Base-by-base conservation (phyloP, 2,888 invertebrate genomes). In the Tribolium freemani region DNA sequence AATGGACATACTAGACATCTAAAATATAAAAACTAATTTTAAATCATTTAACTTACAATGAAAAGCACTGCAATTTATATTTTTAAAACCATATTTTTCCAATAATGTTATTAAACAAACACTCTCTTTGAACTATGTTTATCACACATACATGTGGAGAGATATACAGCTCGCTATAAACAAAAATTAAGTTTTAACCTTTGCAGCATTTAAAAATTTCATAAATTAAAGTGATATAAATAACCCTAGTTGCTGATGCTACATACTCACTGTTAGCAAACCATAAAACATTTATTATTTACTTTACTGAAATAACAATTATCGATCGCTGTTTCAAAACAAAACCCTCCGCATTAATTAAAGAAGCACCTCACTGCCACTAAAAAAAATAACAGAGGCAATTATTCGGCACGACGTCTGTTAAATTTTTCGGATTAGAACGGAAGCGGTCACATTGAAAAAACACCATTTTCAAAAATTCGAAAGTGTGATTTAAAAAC, bases 241-340 rank as follows among this genome's bases (percentile, higher is more conserved):
- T 38, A 38, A 9, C n/a, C 8, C 8, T 38, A 38, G 38, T 38
- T 5, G 8, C n/a, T 38, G n/a, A 38, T 38, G 13, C 13, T 30
- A 5, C 20, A 4, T 54, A 54, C 54, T 30, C 54, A 54, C 54
- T 54, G 54, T 26, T 54, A 30, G n/a, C 13, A 54, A 54, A 54
- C 16, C 38, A 1, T 9, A 20, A 51, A 1, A 9, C 10, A 20
- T 51, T 51, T 51, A 20, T 48, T 48, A 16, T 48, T 13, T 48
- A 16, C 8, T 11, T 16, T 10, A 48, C 11, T 20, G 20, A n/a
- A 51, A 51, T 9, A 51, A 51, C 20, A 51, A 51, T 51, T 51
- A 51, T 51, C 20, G 51, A 51, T 51, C 51, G 20, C 9, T 13
- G 16, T n/a, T 20, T 20, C 51, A 20, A 51, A 51, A 51, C 16